Base-by-base conservation (phyloP, 2,888 invertebrate species). In the Volucella inanis region DNA sequence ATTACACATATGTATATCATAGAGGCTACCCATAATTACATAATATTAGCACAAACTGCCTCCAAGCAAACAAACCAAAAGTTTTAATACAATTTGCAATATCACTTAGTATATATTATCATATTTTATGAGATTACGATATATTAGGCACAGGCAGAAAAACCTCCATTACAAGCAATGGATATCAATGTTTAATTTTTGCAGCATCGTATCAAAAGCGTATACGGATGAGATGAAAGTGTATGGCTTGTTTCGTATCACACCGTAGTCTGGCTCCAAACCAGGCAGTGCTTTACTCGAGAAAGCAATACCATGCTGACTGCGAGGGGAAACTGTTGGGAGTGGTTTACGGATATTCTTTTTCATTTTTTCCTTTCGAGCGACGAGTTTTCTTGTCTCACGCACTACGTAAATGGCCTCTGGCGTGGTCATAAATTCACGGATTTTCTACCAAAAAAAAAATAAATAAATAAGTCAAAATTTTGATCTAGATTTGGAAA, bases 311-410 rank as follows among this genome's bases (percentile, higher is more conserved):
- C 88, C 87, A 22, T 88, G 88, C 12, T 55, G 82, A 57, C 70
- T 18, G 18, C 82, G 88, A n/a, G 87, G 87, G 14, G 83, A 75
- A 1, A 50, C 6, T 3, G 70, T 61, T 14, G 76, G 22, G 14
- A 80, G 64, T 3, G 89, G 88, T 54, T 91, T 92, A 4, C 92
- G 90, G 3, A 89, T 88, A 88, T 92, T 92, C 54, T 90, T 89
- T 70, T 90, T 90, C 92, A 92, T 92, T 70, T 92, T 92, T 80
- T 92, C 92, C 80, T 92, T 92, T 47, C 92, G 91, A n/a, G 90
- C 88, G 10, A 92, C 91, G 8, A 92, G 89, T 85, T 92, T 92
- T 79, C 91, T 92, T 0, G 91, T 92, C 87, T 92, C 92, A 8
- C 92, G 90, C 22, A 92, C 88, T 89, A 92, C 90, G 78, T 90